phyloP scores from a whole-genome alignment of 37 sponge, comb jelly and placozoan genomes.

The Aplysina aerophoba region DNA sequence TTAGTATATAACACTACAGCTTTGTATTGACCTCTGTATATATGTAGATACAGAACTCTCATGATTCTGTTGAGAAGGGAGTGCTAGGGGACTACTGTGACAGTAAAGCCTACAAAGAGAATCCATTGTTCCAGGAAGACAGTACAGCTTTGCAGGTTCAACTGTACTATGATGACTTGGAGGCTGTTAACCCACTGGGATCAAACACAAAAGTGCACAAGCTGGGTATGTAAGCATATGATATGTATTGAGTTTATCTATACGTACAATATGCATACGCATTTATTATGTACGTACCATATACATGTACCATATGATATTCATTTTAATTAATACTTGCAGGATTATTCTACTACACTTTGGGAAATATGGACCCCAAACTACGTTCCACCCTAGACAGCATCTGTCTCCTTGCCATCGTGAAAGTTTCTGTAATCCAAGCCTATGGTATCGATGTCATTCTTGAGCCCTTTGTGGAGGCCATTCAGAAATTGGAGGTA shows the following conservation, averaged over 20 bases:
- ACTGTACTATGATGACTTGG: no score
- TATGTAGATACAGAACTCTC: background rate
- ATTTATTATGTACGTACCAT: background rate
- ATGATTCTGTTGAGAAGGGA: background rate
- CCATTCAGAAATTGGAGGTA: slow-evolving; percentile 33
- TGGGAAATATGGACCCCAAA: slow-evolving; percentile 54
- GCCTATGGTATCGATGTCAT: slow-evolving; percentile 47
- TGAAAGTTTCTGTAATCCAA: slow-evolving; percentile 18
- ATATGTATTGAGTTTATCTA: background rate
- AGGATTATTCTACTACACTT: slow-evolving; percentile 54
- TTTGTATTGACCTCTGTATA: no score
- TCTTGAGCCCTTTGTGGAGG: slow-evolving; percentile 40
- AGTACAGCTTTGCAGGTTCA: no score
- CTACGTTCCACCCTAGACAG: slow-evolving; percentile 33
- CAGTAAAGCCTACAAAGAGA: no score
- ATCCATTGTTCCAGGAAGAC: no score
- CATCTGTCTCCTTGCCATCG: slow-evolving; percentile 41
- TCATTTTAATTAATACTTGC: background rate
- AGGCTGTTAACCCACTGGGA: no score
- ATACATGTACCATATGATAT: background rate
- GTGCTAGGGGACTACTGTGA: background rate
- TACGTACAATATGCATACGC: no score
- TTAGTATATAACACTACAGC: no score
- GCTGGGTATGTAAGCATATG: background rate
- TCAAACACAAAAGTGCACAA: no score